phyloP scores from a whole-genome alignment of 2,113 vertebrate genomes.

The Microtus oregoni region DNA sequence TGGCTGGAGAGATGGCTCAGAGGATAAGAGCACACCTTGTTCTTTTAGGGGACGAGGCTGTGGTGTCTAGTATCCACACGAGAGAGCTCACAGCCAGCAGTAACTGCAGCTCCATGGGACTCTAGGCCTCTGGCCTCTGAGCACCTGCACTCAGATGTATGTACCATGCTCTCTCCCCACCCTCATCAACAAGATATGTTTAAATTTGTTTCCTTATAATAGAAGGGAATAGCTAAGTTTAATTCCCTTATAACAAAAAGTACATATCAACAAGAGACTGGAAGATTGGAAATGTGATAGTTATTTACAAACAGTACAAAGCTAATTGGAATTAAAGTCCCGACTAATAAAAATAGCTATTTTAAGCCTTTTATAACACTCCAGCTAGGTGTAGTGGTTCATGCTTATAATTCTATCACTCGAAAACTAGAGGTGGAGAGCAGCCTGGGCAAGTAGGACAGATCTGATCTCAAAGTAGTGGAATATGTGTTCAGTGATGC shows the following conservation, averaged over 20 bases:
- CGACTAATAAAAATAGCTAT: background rate
- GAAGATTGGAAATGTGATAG: background rate
- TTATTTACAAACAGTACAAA: conserved; percentile 36
- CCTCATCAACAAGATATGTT: background rate
- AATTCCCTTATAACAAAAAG: background rate
- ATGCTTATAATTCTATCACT: background rate
- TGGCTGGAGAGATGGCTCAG: background rate
- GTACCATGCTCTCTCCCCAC: background rate
- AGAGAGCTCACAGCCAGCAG: background rate
- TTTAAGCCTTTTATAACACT: conserved; percentile 54
- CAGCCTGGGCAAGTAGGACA: background rate
- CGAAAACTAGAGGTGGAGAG: background rate
- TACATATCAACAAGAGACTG: background rate
- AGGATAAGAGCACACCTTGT: background rate
- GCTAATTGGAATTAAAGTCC: conserved; percentile 37
- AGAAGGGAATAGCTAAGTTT: background rate
- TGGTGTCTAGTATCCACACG: background rate
- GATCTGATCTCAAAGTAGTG: background rate
- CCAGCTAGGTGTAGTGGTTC: background rate
- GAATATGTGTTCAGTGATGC: background rate
- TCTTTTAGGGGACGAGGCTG: background rate
- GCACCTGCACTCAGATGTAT: background rate
- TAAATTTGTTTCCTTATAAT: background rate
- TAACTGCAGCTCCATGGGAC: background rate
- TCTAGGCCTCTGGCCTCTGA: background rate